Conservation (phyloP, 2,888 invertebrate species). For the Periphyllus acericola region DNA sequence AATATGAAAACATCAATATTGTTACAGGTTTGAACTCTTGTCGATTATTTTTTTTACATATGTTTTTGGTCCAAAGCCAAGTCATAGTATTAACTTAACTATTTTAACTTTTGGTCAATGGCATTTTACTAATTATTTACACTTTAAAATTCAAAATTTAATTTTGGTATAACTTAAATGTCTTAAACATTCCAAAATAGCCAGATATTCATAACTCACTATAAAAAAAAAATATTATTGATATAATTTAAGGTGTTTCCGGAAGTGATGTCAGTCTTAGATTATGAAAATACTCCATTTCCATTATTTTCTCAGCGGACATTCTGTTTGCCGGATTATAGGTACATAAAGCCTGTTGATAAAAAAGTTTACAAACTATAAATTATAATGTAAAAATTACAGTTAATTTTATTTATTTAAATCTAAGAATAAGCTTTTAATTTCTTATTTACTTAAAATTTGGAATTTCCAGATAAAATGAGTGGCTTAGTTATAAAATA, state of each 20-base stretch:
- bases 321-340: conserved; percentile 58
- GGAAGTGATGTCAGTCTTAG: conserved; percentile 49
- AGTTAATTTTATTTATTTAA: background rate
- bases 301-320: conserved; percentile 56
- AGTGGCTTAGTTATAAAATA: background rate
- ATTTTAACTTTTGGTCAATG: conserved; percentile 48
- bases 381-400: background rate
- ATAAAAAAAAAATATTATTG: conserved; percentile 11
- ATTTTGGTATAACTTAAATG: conserved; percentile 38
- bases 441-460: background rate
- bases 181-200: conserved; percentile 36
- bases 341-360: conserved; percentile 49
- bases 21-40: conserved; percentile 15
- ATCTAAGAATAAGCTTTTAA: background rate
- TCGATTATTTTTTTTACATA: conserved; percentile 45
- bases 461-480: background rate
- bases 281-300: conserved; percentile 59
- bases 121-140: conserved; percentile 50
- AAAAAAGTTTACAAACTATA: conserved; percentile 17
- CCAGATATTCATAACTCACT: conserved; percentile 58
- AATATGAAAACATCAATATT: conserved; percentile 38
- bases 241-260: conserved; percentile 52
- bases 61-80: conserved; percentile 26
- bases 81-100: conserved; percentile 34
- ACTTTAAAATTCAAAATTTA: conserved; percentile 50